These are phyloP conservation scores for Peromyscus eremicus DNA, from an alignment of 2,797 vertebrate species.

Conservation along the genomic window DNA sequence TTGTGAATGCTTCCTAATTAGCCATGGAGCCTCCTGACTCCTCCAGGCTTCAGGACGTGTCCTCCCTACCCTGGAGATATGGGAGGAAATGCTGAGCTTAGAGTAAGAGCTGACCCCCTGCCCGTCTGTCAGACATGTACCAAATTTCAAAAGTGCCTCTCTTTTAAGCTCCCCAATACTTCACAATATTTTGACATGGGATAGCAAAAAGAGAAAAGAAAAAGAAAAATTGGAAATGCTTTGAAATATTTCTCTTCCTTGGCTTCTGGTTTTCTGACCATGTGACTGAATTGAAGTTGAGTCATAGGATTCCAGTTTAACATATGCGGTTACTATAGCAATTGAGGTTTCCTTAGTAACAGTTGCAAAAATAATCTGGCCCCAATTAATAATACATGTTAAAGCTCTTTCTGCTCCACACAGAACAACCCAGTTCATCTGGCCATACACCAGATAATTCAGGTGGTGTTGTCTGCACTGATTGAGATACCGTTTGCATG, in stretches of 20 bases:
- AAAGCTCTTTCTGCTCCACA: slow-evolving; percentile 74
- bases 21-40: not conserved
- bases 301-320: slow-evolving; percentile 86
- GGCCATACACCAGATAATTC: slow-evolving; percentile 65
- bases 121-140: slow-evolving; percentile 24
- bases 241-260: slow-evolving; percentile 73
- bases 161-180: slow-evolving; percentile 42
- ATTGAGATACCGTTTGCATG: slow-evolving; percentile 63
- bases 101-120: slow-evolving; percentile 13
- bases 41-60: not conserved
- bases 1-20: not conserved
- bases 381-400: slow-evolving; percentile 91
- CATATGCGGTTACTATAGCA: slow-evolving; percentile 90
- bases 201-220: not conserved
- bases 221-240: slow-evolving; percentile 52
- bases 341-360: slow-evolving; percentile 91
- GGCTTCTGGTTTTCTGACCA: slow-evolving; percentile 59
- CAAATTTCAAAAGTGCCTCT: slow-evolving; percentile 45
- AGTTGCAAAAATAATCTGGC: slow-evolving; percentile 89
- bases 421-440: slow-evolving; percentile 54
- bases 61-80: not conserved
- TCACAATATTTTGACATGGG: slow-evolving; percentile 82
- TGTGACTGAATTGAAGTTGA: slow-evolving; percentile 86
- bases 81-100: not conserved
- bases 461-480: slow-evolving; percentile 69